These are phyloP conservation scores for Meandrusa payeni DNA, from an alignment of 2,888 invertebrate species.

Conservation along the genomic window DNA sequence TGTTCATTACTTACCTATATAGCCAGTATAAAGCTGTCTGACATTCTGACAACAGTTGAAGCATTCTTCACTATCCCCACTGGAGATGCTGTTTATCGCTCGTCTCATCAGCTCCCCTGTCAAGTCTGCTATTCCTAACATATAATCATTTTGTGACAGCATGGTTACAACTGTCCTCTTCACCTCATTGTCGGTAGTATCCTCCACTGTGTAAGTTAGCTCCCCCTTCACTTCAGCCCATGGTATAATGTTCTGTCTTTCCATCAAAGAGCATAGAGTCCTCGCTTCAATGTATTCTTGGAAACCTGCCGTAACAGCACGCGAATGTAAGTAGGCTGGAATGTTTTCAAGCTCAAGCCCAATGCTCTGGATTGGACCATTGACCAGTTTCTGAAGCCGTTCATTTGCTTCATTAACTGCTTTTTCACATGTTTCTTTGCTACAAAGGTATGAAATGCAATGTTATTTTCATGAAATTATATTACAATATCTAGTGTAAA, in stretches of 20 bases:
- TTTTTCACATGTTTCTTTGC: slow-evolving; percentile 54
- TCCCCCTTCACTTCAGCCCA: slow-evolving; percentile 80
- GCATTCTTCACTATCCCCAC: slow-evolving; percentile 87
- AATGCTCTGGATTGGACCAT: slow-evolving; percentile 77
- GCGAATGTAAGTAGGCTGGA: slow-evolving; percentile 80
- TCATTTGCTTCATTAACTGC: slow-evolving; percentile 78
- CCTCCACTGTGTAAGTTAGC: slow-evolving; percentile 61
- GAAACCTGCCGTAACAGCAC: slow-evolving; percentile 66
- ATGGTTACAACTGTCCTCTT: slow-evolving; percentile 47
- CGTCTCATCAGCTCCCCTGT: slow-evolving; percentile 95
- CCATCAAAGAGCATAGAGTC: slow-evolving; percentile 87
- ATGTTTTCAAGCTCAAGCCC: slow-evolving; percentile 86
- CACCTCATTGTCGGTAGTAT: slow-evolving; percentile 33
- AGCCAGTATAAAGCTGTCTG: slow-evolving; percentile 83
- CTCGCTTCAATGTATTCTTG: slow-evolving; percentile 95
- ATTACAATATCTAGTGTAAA: too few relatives aligned
- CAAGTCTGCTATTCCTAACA: slow-evolving; percentile 92
- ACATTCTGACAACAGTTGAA: slow-evolving; percentile 86
- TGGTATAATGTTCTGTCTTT: slow-evolving; percentile 79
- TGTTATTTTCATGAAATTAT: too few relatives aligned
- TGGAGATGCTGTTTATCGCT: slow-evolving; percentile 90
- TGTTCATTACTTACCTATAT: slow-evolving; percentile 76
- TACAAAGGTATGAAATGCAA: slow-evolving; percentile 34
- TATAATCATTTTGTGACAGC: slow-evolving; percentile 76
- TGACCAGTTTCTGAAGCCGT: slow-evolving; percentile 83